Percentiles rank a stretch among this genome's conserved stretches.
Conservation (phyloP, 2,888 invertebrate species). For the Morpho deidamia region DNA sequence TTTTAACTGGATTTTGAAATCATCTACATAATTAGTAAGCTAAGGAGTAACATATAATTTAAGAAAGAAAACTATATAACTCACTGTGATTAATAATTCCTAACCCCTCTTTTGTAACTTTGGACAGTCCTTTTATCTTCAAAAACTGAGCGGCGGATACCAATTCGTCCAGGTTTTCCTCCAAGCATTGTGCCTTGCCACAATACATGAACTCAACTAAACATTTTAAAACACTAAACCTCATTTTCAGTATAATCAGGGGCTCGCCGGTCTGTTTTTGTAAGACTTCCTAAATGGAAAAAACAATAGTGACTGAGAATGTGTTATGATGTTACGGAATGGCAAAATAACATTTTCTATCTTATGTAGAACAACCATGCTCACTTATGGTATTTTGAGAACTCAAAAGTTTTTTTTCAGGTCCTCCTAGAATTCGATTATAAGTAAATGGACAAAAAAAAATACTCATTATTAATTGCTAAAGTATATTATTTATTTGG, state of each 20-base stretch:
- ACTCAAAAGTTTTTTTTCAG: no score
- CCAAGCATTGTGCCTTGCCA: slow-evolving; percentile 84
- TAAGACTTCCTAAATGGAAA: slow-evolving; percentile 68
- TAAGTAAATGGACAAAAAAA: no score
- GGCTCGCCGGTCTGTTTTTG: slow-evolving; percentile 79
- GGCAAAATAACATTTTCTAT: no score
- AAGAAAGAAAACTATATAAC: slow-evolving; percentile 15
- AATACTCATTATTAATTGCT: no score
- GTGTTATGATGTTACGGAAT: no score
- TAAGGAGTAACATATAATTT: no score
- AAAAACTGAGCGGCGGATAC: slow-evolving; percentile 84
- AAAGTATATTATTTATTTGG: no score
- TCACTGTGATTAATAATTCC: slow-evolving; percentile 65
- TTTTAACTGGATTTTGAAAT: no score
- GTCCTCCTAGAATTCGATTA: no score
- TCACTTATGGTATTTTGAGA: no score
- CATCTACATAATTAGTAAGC: no score
- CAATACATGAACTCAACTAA: slow-evolving; percentile 88
- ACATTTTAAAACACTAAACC: slow-evolving; percentile 83
- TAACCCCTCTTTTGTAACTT: slow-evolving; percentile 74
- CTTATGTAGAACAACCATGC: no score
- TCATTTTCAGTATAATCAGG: slow-evolving; percentile 81
- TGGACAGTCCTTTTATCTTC: slow-evolving; percentile 80
- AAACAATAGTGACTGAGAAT: not conserved
- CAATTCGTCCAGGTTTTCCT: slow-evolving; percentile 82